phyloP scores from a whole-genome alignment of 2,113 vertebrate genomes.

The Amphiprion ocellaris region DNA sequence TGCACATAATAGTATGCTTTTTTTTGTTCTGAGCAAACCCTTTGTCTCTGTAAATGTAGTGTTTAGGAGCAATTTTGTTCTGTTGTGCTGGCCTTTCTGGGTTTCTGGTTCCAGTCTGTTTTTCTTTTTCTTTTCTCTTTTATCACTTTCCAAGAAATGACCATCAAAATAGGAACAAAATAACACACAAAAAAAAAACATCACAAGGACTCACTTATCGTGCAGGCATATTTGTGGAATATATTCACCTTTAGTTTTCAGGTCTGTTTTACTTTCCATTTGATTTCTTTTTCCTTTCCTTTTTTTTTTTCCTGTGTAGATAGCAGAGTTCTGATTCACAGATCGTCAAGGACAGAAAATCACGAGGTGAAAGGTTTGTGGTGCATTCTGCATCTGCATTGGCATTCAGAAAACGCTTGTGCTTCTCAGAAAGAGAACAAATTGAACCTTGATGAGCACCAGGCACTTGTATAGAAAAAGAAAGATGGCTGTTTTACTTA shows the following conservation, averaged over 20 bases:
- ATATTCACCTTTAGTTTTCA: constrained; percentile 80
- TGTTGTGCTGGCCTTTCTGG: constrained; percentile 93
- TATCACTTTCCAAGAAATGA: constrained; percentile 60
- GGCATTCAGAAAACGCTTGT: constrained; percentile 75
- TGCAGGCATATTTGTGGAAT: constrained; percentile 80
- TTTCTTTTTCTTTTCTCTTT: constrained; percentile 27
- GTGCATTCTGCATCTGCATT: constrained; percentile 63
- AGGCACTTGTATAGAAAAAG: constrained; percentile 84
- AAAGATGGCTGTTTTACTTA: constrained; percentile 78
- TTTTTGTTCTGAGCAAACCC: constrained; percentile 90
- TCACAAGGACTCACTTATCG: constrained; percentile 81
- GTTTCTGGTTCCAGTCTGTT: constrained; percentile 89
- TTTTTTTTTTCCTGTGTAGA: constrained; percentile 81
- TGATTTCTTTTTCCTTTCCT: constrained; percentile 57
- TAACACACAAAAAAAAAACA: constrained; percentile 64
- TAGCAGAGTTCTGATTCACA: constrained; percentile 77
- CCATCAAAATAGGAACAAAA: constrained; percentile 61
- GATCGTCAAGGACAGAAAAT: constrained; percentile 56
- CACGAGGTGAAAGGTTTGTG: constrained; percentile 66
- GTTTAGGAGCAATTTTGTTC: constrained; percentile 89
- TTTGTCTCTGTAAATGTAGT: constrained; percentile 97
- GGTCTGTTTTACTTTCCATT: constrained; percentile 75
- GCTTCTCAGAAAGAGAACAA: constrained; percentile 82
- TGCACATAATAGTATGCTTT: constrained; percentile 95
- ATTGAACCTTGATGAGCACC: constrained; percentile 77